Conservation (phyloP, 2,888 invertebrate genomes). For the Thymelicus acteon region DNA sequence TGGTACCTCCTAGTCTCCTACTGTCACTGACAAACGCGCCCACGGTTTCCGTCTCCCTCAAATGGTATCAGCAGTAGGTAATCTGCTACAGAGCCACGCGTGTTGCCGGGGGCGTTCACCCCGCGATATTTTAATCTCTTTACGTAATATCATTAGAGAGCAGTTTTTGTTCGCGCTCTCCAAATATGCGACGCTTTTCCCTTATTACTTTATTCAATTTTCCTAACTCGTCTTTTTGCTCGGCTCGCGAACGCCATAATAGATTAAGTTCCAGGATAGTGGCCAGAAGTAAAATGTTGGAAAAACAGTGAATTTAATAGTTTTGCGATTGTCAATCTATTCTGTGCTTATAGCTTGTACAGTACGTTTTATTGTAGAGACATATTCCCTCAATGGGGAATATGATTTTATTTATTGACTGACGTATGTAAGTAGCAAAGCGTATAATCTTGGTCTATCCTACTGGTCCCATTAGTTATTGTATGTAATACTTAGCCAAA, state of each 20-base stretch:
- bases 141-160: slow-evolving; percentile 48
- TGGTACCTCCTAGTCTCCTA: no score
- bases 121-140: slow-evolving; percentile 56
- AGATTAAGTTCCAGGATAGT: slow-evolving; percentile 13
- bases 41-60: neutral
- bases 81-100: neutral
- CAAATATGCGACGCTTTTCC: slow-evolving; percentile 32
- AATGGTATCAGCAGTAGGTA: neutral
- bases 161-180: slow-evolving; percentile 31
- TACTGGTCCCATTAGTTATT: no score
- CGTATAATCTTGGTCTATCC: no score
- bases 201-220: slow-evolving; percentile 36
- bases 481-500: no score
- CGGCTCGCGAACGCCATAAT: slow-evolving; percentile 12
- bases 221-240: slow-evolving; percentile 22
- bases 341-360: no score
- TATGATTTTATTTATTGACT: no score
- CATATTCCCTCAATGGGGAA: no score
- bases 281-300: neutral
- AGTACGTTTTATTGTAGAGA: no score
- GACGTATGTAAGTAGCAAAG: no score
- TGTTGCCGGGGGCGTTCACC: slow-evolving; percentile 57
- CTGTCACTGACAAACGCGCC: no score
- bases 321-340: neutral
- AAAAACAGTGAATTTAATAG: neutral